Base-by-base conservation (phyloP, 2,797 vertebrate species). In the Acrossocheilus fasciatus region DNA sequence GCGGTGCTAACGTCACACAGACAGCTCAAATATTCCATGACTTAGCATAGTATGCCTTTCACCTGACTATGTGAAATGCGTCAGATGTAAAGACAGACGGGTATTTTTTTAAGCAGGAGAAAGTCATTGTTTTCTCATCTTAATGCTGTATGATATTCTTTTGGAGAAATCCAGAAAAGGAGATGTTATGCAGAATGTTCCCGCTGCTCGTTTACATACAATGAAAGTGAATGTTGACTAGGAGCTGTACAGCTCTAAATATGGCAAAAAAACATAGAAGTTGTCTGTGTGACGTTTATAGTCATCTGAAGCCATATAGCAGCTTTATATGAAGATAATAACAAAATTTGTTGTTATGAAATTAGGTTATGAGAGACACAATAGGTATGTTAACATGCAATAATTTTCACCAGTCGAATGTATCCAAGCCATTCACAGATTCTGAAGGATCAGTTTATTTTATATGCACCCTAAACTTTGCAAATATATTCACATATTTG, bases 21-120 rank as follows among this genome's bases (percentile, higher is more conserved):
- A 62, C 41, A 73, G 30, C 77, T 80, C 68, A 80, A 36, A 80
- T 86, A 64, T 80, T 80, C 66, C 76, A 80, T 73, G 76, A 80
- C 68, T 43, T 62, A 18, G 66, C 14, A 8, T 57, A 11, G 41
- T 10, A 26, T 69, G 45, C 23, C 17, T 69, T 77, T 77, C 15
- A 84, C 8, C 20, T 52, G 45, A 68, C 20, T 54, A 10, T 39
- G 26, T 72, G 9, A 45, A 74, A 54, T 84, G 47, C 10, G 4
- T 76, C 41, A 76, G 11, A 64, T 75, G 41, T 36, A 41, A 36
- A 64, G 73, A 18, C 54, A 54, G 30, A 30, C 47, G 26, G 12
- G 11, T 74, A 6, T 73, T 36, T 73, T 50, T 73, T 41, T 41
- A 83, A 41, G 10, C 23, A 4, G 9, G 41, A 50, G 11, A 57